Conservation (phyloP, 2,113 vertebrate species). For the Cacatua alba region DNA sequence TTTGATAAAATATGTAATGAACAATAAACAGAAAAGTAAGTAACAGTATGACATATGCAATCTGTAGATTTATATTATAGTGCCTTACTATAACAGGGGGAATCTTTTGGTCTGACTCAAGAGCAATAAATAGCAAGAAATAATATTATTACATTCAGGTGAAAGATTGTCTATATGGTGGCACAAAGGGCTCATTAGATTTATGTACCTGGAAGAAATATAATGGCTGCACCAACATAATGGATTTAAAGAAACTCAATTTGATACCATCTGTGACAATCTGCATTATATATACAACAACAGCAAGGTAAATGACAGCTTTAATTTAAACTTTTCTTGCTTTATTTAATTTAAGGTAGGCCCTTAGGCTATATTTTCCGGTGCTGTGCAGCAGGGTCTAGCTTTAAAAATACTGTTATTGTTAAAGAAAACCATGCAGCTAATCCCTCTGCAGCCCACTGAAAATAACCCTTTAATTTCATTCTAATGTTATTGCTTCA, state of each 20-base stretch:
- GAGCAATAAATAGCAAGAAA: slow-evolving; percentile 5
- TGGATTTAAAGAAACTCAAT: neutral
- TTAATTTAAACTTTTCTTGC: slow-evolving; percentile 35
- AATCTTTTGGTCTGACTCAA: slow-evolving; percentile 6
- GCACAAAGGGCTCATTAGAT: neutral
- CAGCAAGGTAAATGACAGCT: slow-evolving; percentile 20
- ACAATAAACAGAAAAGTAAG: neutral
- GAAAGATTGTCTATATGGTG: neutral
- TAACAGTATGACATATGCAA: neutral
- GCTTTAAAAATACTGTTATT: slow-evolving; percentile 27
- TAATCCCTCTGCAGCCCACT: slow-evolving; percentile 1
- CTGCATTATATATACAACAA: neutral
- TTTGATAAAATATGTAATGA: neutral
- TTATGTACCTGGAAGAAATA: slow-evolving; percentile 6
- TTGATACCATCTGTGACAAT: neutral
- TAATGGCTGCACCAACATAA: neutral
- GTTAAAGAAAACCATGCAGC: neutral
- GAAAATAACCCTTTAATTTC: slow-evolving; percentile 36
- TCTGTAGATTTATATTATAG: neutral
- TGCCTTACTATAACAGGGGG: neutral
- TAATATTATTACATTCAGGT: neutral
- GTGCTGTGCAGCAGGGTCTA: neutral
- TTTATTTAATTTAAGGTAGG: slow-evolving; percentile 17
- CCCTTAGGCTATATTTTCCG: neutral
- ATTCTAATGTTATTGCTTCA: neutral